Percentiles rank a stretch among this genome's conserved stretches.
These are phyloP conservation scores for Amazona ochrocephala DNA, from an alignment of 2,797 vertebrate genomes.

Conservation along the genomic window DNA sequence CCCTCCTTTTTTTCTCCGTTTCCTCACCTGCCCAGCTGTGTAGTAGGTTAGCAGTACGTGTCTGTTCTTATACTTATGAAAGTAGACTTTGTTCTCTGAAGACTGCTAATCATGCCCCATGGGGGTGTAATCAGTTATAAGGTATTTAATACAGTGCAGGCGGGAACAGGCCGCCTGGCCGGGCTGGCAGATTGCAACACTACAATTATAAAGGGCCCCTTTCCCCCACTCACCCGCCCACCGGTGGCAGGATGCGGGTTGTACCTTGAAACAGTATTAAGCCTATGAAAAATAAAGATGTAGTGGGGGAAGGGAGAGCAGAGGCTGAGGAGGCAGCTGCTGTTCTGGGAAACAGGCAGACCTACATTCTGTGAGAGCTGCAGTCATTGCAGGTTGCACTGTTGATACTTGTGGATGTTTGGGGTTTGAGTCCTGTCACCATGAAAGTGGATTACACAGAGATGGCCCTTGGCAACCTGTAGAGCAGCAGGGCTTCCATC, in stretches of 20 bases:
- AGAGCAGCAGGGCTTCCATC: not conserved
- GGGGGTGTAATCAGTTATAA: constrained; percentile 83
- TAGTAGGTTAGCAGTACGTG: constrained; percentile 74
- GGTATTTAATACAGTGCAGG: constrained; percentile 83
- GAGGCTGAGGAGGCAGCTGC: constrained; percentile 43
- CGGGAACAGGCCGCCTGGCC: constrained; percentile 78
- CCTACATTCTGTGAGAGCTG: not conserved
- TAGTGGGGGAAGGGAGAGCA: constrained; percentile 53
- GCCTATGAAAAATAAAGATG: constrained; percentile 61
- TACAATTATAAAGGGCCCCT: constrained; percentile 77
- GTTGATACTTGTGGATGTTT: not conserved
- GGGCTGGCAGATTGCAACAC: constrained; percentile 80
- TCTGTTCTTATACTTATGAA: constrained; percentile 81
- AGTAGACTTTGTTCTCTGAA: constrained; percentile 84
- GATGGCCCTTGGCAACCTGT: constrained; percentile 6
- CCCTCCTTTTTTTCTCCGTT: constrained; percentile 5
- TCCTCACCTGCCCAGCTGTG: constrained; percentile 71
- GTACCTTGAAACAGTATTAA: constrained; percentile 56
- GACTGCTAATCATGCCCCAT: constrained; percentile 82
- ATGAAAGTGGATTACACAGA: not conserved
- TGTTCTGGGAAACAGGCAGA: constrained; percentile 45
- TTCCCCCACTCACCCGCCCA: constrained; percentile 69
- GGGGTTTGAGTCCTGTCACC: not conserved
- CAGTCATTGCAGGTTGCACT: constrained; percentile 16
- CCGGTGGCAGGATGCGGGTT: constrained; percentile 60